phyloP scores from a whole-genome alignment of 1,140 invertebrate genomes.

The Gyrodactylus bullatarudis region DNA sequence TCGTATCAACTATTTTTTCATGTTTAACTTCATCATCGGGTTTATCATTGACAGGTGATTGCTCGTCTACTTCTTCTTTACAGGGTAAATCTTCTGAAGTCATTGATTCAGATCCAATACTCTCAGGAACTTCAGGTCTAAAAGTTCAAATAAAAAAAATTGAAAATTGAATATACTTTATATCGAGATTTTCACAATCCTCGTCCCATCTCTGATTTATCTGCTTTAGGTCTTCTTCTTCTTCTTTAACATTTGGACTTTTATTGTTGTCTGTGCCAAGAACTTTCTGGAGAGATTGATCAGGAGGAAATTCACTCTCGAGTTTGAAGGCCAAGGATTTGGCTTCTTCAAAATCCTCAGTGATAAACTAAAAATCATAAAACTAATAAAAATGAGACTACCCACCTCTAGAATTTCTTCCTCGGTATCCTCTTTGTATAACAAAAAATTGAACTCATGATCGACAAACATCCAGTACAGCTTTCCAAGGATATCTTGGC shows the following conservation, averaged over 20 bases:
- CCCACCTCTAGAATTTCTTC: not conserved
- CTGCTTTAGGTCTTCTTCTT: not conserved
- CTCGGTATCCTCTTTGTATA: conserved; percentile 5
- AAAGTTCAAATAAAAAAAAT: not conserved
- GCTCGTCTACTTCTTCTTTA: too few species aligned
- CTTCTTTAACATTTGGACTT: not conserved
- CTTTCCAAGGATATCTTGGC: conserved; percentile 2
- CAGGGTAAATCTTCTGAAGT: too few species aligned
- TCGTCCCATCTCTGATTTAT: not conserved
- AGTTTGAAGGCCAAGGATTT: not conserved
- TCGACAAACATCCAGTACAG: conserved; percentile 5
- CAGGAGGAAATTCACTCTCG: not conserved
- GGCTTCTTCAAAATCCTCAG: not conserved
- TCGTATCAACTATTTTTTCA: not conserved
- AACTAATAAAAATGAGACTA: not conserved
- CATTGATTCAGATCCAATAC: not conserved
- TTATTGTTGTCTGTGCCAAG: not conserved
- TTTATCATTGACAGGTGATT: too few species aligned
- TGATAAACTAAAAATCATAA: not conserved
- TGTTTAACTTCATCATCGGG: too few species aligned
- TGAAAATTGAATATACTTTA: not conserved
- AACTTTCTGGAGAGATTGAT: not conserved
- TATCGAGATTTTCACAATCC: not conserved
- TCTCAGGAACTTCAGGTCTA: not conserved
- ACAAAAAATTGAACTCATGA: not conserved